Conservation (phyloP, 2,797 vertebrate genomes). For the Eutrigla gurnardus region DNA sequence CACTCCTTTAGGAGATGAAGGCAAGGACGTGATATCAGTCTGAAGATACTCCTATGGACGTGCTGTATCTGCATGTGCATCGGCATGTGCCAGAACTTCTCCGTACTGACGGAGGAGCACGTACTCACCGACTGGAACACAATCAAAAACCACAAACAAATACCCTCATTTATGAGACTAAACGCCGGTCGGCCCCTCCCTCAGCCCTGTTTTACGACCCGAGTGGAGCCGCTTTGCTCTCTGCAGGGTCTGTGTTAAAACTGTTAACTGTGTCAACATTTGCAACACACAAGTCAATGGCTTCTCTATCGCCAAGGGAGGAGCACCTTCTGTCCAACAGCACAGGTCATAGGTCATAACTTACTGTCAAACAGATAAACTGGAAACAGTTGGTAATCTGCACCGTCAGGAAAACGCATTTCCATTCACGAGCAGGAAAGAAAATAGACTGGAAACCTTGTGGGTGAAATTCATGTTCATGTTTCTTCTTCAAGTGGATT, state of each 20-base stretch:
- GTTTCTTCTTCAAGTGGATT: conserved; percentile 17
- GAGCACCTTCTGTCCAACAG: conserved; percentile 22
- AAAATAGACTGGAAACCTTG: neutral
- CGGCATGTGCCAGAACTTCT: neutral
- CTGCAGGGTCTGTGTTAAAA: conserved; percentile 43
- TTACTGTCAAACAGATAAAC: conserved; percentile 9
- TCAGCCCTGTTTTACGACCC: conserved; percentile 41
- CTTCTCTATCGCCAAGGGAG: conserved; percentile 37
- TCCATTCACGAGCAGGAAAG: neutral
- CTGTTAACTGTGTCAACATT: conserved; percentile 59
- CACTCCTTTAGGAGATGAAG: conserved; percentile 12
- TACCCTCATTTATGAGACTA: conserved; percentile 11
- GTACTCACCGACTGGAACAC: neutral
- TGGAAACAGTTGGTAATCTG: neutral
- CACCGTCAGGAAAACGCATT: neutral
- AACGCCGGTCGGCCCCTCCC: conserved; percentile 1
- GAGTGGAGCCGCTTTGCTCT: conserved; percentile 33
- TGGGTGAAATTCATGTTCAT: neutral
- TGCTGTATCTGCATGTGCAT: neutral
- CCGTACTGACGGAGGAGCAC: neutral
- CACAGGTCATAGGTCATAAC: conserved; percentile 11
- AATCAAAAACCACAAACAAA: conserved; percentile 16
- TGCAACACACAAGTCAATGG: conserved; percentile 47
- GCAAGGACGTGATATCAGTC: neutral
- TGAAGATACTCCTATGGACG: neutral